These are phyloP conservation scores for Glandiceps talaboti DNA, from an alignment of 53 echinoderm and acorn worm genomes.

Conservation along the genomic window DNA sequence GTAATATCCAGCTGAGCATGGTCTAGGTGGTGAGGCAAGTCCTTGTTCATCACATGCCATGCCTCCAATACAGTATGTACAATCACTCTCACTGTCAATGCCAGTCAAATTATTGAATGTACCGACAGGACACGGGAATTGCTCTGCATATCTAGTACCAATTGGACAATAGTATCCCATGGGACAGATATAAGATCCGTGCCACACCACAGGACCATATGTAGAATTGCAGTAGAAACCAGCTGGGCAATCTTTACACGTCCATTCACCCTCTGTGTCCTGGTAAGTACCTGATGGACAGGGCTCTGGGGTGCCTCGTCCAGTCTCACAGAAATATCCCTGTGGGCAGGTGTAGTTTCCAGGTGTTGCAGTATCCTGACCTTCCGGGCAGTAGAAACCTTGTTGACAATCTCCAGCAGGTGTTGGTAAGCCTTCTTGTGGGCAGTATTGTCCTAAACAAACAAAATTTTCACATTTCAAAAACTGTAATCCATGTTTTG, in stretches of 20 bases:
- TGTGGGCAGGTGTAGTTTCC: conserved; percentile 58
- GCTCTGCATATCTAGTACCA: conserved; percentile 79
- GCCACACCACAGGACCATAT: conserved; percentile 85
- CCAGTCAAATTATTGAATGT: conserved; percentile 94
- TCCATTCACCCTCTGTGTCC: conserved; percentile 64
- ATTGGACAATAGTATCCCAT: conserved; percentile 85
- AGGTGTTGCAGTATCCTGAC: conserved; percentile 61
- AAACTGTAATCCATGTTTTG: too few species aligned
- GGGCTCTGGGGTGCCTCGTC: conserved; percentile 62
- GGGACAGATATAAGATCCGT: conserved; percentile 74
- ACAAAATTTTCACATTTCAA: not conserved
- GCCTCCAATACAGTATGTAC: conserved; percentile 76
- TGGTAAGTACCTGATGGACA: conserved; percentile 92
- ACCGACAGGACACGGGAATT: conserved; percentile 64
- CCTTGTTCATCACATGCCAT: conserved; percentile 78
- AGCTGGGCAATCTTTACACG: conserved; percentile 68
- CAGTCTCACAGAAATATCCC: conserved; percentile 78
- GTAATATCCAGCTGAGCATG: conserved; percentile 86
- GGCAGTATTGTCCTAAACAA: conserved; percentile 45
- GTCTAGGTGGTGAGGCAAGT: conserved; percentile 48
- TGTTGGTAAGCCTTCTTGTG: conserved; percentile 52
- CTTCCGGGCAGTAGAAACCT: conserved; percentile 85
- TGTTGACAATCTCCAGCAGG: conserved; percentile 55
- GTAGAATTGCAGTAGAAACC: conserved; percentile 94
- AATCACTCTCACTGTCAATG: conserved; percentile 29